A percentile compares a stretch with the other conserved stretches of the same genome.
phyloP scores from a whole-genome alignment of 1,140 invertebrate genomes.

The Mactra quadrangularis region DNA sequence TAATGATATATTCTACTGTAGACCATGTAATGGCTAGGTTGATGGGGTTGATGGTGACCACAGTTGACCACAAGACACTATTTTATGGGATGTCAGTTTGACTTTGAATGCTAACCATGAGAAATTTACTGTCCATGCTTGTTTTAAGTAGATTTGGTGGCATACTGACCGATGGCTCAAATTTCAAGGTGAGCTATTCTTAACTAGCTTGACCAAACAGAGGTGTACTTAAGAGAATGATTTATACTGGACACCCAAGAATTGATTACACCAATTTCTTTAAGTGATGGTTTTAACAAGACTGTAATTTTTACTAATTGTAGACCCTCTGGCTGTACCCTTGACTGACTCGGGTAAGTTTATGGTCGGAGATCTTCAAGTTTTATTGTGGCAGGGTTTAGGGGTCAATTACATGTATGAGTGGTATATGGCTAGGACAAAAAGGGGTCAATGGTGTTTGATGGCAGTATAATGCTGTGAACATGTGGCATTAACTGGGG shows the following conservation, averaged over 20 bases:
- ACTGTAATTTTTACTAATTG: constrained; percentile 21
- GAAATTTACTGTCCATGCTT: constrained; percentile 19
- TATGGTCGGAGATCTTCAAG: constrained; percentile 21
- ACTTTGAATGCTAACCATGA: constrained; percentile 1
- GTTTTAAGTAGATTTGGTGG: neutral
- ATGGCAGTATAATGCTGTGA: neutral
- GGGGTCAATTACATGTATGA: constrained; percentile 21
- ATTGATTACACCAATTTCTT: constrained; percentile 35
- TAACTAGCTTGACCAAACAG: neutral
- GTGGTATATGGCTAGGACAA: constrained; percentile 29
- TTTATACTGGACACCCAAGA: constrained; percentile 40
- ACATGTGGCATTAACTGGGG: too few species aligned
- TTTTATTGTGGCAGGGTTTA: constrained; percentile 37
- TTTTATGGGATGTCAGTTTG: constrained; percentile 11
- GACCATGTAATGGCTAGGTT: too few species aligned
- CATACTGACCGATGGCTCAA: constrained; percentile 18
- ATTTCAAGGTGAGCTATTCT: constrained; percentile 21
- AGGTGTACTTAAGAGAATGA: constrained; percentile 19
- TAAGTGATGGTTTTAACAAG: constrained; percentile 29
- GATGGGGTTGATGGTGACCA: too few species aligned
- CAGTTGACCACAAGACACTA: too few species aligned
- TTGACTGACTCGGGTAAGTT: constrained; percentile 16
- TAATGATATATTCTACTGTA: too few species aligned
- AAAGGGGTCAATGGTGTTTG: constrained; percentile 24
- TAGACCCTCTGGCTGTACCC: constrained; percentile 1